phyloP scores from a whole-genome alignment of 1,140 invertebrate genomes.

The Elysia chlorotica region DNA sequence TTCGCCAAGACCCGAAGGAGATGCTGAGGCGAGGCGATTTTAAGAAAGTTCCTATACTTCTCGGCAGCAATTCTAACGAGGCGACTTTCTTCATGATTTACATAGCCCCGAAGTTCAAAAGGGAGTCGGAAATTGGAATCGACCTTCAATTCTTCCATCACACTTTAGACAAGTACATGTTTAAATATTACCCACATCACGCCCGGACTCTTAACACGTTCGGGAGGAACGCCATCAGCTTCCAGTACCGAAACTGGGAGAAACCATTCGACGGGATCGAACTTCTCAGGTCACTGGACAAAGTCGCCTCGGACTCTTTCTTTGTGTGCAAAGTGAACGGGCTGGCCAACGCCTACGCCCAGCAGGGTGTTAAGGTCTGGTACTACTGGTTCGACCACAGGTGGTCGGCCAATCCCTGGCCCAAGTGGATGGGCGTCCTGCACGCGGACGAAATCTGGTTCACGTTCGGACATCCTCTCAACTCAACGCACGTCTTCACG shows the following conservation, averaged over 20 bases:
- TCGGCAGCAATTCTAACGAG: constrained; percentile 90
- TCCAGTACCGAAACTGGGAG: constrained; percentile 91
- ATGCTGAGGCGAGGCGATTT: constrained; percentile 83
- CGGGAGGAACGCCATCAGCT: constrained; percentile 83
- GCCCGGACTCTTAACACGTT: constrained; percentile 72
- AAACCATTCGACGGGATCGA: constrained; percentile 82
- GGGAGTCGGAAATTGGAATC: constrained; percentile 8
- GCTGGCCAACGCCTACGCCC: constrained; percentile 85
- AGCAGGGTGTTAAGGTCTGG: constrained; percentile 77
- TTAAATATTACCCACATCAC: constrained; percentile 48
- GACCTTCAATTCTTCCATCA: not conserved
- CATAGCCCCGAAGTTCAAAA: constrained; percentile 63
- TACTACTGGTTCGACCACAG: constrained; percentile 95
- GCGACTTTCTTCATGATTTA: constrained; percentile 91
- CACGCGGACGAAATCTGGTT: constrained; percentile 96
- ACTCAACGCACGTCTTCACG: constrained; percentile 80
- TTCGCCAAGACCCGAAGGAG: constrained; percentile 81
- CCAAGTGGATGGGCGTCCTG: constrained; percentile 93
- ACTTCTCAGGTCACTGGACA: constrained; percentile 85
- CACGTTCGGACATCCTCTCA: constrained; percentile 87
- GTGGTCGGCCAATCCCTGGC: constrained; percentile 83
- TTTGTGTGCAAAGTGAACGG: constrained; percentile 96
- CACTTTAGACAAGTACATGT: not conserved
- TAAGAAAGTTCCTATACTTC: constrained; percentile 89
- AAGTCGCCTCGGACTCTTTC: constrained; percentile 96